Conservation (phyloP, 2,797 vertebrate species). For the Nannoperca obscura region DNA sequence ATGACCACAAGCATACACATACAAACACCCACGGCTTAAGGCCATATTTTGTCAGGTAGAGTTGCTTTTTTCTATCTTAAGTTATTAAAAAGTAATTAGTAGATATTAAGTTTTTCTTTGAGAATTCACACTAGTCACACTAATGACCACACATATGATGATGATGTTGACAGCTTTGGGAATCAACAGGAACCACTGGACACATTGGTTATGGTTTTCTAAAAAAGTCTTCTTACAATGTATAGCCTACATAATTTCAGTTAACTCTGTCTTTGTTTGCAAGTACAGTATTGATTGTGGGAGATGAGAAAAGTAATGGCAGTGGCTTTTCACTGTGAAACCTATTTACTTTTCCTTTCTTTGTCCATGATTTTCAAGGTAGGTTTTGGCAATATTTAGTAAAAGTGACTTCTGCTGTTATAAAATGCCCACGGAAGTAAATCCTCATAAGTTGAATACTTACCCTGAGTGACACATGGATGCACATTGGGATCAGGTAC, state of each 20-base stretch:
- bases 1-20: slow-evolving; percentile 53
- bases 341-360: neutral
- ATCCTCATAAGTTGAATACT: neutral
- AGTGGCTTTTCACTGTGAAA: neutral
- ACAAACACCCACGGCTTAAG: slow-evolving; percentile 10
- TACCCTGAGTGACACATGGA: neutral
- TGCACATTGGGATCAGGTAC: neutral
- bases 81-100: neutral
- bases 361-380: neutral
- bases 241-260: neutral
- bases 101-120: neutral
- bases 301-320: neutral
- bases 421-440: neutral
- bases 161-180: slow-evolving; percentile 6
- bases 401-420: neutral
- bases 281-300: neutral
- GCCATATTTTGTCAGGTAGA: slow-evolving; percentile 15
- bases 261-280: neutral
- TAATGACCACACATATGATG: slow-evolving; percentile 26
- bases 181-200: neutral
- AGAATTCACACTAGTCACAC: slow-evolving; percentile 29
- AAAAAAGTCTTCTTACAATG: neutral
- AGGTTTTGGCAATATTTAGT: neutral
- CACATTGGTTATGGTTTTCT: neutral
- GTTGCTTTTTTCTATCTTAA: slow-evolving; percentile 8